A percentile compares a stretch with the other conserved stretches of the same genome.
phyloP scores from a whole-genome alignment of 1,140 invertebrate species.

The Pogonomyrmex barbatus region DNA sequence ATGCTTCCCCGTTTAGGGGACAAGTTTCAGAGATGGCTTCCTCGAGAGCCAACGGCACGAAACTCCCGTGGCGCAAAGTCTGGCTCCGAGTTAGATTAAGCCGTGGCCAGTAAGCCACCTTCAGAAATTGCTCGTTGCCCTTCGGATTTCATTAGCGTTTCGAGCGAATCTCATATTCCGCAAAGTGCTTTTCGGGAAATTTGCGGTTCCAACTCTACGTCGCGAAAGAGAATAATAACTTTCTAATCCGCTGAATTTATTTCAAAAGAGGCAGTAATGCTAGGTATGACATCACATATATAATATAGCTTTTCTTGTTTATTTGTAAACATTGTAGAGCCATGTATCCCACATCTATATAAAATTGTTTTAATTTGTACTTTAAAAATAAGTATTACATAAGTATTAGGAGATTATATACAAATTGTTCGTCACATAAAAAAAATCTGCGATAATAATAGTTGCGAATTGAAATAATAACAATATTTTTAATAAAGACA shows the following conservation, averaged over 20 bases:
- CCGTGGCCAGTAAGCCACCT: constrained; percentile 84
- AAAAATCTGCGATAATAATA: neutral
- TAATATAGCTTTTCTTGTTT: neutral
- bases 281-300: neutral
- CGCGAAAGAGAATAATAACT: constrained; percentile 69
- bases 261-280: constrained; percentile 10
- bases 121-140: constrained; percentile 84
- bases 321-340: neutral
- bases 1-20: constrained; percentile 81
- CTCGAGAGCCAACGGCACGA: constrained; percentile 77
- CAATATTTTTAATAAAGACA: neutral
- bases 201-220: constrained; percentile 69
- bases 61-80: constrained; percentile 83
- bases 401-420: neutral
- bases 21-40: constrained; percentile 82
- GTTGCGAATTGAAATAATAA: neutral
- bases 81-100: constrained; percentile 84
- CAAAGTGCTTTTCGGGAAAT: constrained; percentile 80
- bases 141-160: constrained; percentile 85
- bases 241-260: constrained; percentile 52
- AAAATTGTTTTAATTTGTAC: neutral
- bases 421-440: neutral
- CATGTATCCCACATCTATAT: neutral
- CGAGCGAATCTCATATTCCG: constrained; percentile 81
- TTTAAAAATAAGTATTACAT: neutral